phyloP scores from a whole-genome alignment of 2,797 vertebrate species.

The Thalassophryne amazonica region DNA sequence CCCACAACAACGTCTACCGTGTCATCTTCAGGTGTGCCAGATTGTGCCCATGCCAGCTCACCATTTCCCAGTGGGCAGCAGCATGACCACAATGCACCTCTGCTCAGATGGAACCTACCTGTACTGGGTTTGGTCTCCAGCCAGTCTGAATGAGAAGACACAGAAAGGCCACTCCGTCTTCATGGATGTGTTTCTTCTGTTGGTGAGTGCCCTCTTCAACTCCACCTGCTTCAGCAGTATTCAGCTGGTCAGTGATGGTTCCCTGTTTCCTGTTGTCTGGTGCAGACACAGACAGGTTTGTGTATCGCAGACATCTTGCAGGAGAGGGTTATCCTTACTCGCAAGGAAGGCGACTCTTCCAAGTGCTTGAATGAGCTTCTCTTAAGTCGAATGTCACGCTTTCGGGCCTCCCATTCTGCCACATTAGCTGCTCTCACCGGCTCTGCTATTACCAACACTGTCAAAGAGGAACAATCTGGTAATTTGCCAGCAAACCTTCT shows the following conservation, averaged over 20 bases:
- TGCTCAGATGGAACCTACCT: slow-evolving; percentile 96
- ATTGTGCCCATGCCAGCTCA: slow-evolving; percentile 91
- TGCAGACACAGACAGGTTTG: slow-evolving; percentile 87
- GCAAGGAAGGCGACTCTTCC: slow-evolving; percentile 97
- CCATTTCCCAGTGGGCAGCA: slow-evolving; percentile 94
- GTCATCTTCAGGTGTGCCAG: slow-evolving; percentile 86
- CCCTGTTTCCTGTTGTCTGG: not conserved
- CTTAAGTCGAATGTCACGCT: slow-evolving; percentile 94
- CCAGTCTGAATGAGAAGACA: slow-evolving; percentile 96
- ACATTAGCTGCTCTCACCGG: slow-evolving; percentile 96
- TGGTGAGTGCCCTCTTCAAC: slow-evolving; percentile 71
- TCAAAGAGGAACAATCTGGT: slow-evolving; percentile 99
- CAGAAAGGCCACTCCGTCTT: slow-evolving; percentile 98
- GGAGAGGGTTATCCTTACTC: slow-evolving; percentile 92
- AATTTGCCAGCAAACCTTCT: slow-evolving; percentile 27
- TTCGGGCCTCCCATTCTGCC: slow-evolving; percentile 94
- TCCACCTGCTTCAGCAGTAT: not conserved
- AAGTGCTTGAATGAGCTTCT: slow-evolving; percentile 99
- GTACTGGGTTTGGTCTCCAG: slow-evolving; percentile 99
- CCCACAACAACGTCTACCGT: not conserved
- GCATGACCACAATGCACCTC: slow-evolving; percentile 94
- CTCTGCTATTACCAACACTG: slow-evolving; percentile 95
- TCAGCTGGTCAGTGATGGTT: not conserved
- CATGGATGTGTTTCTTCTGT: slow-evolving; percentile 96
- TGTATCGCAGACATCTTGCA: slow-evolving; percentile 87